Evolutionary conservation across 2,888 invertebrate species (phyloP).

Genomic region (Leptopilina syphax): DNA sequence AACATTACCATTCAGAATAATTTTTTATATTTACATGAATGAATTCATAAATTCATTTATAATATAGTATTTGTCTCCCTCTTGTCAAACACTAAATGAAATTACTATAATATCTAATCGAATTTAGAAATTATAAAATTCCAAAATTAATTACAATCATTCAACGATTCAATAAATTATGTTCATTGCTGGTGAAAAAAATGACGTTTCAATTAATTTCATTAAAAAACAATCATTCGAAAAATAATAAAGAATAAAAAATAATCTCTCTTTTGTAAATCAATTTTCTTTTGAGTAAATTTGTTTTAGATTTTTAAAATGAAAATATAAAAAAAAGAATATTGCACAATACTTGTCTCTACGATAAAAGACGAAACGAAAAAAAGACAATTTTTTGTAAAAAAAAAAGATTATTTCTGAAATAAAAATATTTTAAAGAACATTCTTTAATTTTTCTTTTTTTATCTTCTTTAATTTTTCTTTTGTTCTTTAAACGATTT

Average conservation of each 20-base stretch:
- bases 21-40: slow-evolving; percentile 27
- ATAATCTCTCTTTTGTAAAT: not conserved
- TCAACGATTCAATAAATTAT: not conserved
- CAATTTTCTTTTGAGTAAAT: not conserved
- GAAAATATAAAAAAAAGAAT: slow-evolving; percentile 1
- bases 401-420: not conserved
- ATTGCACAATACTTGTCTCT: slow-evolving; percentile 3
- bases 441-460: not conserved
- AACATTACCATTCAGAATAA: slow-evolving; percentile 14
- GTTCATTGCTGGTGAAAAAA: not conserved
- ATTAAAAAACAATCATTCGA: not conserved
- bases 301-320: not conserved
- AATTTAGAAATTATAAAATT: not conserved
- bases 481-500: not conserved
- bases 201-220: not conserved
- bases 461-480: not conserved
- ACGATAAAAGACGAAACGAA: not conserved
- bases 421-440: not conserved
- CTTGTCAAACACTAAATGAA: not conserved
- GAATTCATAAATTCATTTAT: not conserved
- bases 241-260: not conserved
- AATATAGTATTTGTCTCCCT: not conserved
- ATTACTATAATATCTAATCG: not conserved
- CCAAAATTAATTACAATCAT: not conserved
- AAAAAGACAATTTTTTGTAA: not conserved